phyloP scores from a whole-genome alignment of 2,888 invertebrate species.

The Drosophila quinaria region DNA sequence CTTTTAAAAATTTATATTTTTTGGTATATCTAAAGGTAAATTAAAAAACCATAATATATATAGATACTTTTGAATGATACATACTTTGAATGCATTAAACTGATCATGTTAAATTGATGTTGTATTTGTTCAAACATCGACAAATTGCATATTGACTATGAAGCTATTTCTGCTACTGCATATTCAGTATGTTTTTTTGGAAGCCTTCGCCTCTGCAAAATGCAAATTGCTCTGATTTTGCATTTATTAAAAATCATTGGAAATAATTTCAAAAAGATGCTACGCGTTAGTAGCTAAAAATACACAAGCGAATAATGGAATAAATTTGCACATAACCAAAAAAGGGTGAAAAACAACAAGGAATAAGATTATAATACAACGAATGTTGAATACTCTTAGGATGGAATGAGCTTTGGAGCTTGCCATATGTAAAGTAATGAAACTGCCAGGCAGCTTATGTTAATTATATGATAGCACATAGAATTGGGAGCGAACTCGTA shows the following conservation, averaged over 20 bases:
- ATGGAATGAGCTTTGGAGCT: neutral
- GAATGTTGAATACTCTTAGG: slow-evolving; percentile 27
- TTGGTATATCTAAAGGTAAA: neutral
- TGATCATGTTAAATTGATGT: neutral
- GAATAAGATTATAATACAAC: neutral
- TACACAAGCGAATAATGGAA: slow-evolving; percentile 33
- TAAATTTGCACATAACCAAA: slow-evolving; percentile 31
- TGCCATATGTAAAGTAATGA: neutral
- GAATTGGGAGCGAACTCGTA: too few relatives aligned
- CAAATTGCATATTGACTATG: slow-evolving; percentile 35
- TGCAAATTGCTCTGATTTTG: slow-evolving; percentile 32
- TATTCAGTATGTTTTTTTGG: slow-evolving; percentile 22
- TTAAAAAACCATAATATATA: neutral
- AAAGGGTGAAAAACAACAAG: slow-evolving; percentile 25
- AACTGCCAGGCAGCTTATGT: slow-evolving; percentile 20
- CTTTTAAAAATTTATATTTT: neutral
- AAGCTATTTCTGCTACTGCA: slow-evolving; percentile 3
- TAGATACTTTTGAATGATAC: too few relatives aligned
- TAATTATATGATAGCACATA: slow-evolving; percentile 9
- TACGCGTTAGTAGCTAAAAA: slow-evolving; percentile 46
- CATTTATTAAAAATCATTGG: slow-evolving; percentile 64
- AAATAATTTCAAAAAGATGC: slow-evolving; percentile 48
- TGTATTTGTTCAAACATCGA: neutral
- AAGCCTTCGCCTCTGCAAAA: slow-evolving; percentile 12
- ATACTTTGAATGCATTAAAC: neutral